These are phyloP conservation scores for Panthera leo DNA, from an alignment of 2,113 vertebrate species.

Conservation along the genomic window DNA sequence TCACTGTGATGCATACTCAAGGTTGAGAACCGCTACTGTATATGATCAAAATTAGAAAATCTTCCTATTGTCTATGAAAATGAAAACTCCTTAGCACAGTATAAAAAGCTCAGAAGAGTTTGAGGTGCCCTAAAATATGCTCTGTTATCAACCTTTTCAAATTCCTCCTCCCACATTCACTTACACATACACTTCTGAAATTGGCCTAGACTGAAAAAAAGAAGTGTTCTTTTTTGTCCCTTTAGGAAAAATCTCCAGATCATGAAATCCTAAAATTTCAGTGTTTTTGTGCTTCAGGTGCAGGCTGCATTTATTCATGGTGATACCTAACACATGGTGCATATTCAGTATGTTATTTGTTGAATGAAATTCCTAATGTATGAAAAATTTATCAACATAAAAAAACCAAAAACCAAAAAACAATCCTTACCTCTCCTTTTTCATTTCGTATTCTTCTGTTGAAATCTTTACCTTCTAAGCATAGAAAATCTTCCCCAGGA, in stretches of 20 bases:
- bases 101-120: neutral
- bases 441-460: constrained; percentile 99
- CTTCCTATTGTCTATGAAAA: neutral
- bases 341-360: neutral
- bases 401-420: neutral
- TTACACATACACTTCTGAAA: neutral
- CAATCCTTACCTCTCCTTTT: constrained; percentile 94
- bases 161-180: neutral
- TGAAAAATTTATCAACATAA: constrained; percentile 22
- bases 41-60: neutral
- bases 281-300: neutral
- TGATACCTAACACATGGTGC: neutral
- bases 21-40: neutral
- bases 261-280: neutral
- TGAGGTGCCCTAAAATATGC: neutral
- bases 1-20: neutral
- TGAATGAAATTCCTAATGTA: constrained; percentile 5
- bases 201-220: neutral
- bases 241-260: neutral
- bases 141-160: neutral
- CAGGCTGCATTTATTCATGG: neutral
- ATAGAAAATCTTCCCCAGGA: constrained; percentile 97
- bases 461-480: constrained; percentile 98
- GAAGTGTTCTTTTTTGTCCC: neutral
- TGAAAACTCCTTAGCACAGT: neutral